These are phyloP conservation scores for Gallinago stenura DNA, from an alignment of 2,797 vertebrate genomes.

Conservation along the genomic window DNA sequence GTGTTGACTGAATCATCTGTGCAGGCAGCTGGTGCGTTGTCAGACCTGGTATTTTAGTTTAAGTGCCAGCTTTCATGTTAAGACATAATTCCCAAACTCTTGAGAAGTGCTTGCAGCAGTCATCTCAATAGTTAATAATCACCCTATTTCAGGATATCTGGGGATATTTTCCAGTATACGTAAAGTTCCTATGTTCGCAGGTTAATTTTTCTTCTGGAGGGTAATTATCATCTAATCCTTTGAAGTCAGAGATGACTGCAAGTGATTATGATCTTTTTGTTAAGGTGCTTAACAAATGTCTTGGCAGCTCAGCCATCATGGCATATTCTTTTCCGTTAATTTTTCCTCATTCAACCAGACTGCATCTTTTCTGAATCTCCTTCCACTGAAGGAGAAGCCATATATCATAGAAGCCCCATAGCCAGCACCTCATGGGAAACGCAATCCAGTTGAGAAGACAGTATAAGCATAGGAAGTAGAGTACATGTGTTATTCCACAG, in stretches of 20 bases:
- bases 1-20: neutral
- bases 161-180: neutral
- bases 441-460: neutral
- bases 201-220: neutral
- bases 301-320: neutral
- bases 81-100: neutral
- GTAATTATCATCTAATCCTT: neutral
- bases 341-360: neutral
- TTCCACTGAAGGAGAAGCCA: neutral
- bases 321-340: neutral
- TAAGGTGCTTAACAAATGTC: neutral
- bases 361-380: neutral
- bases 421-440: neutral
- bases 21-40: rapidly evolving
- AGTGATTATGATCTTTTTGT: neutral
- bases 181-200: neutral
- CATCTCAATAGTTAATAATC: neutral
- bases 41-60: neutral
- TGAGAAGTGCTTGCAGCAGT: neutral
- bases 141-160: neutral
- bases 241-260: neutral
- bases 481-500: neutral
- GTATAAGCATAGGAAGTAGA: neutral
- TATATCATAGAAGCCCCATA: neutral
- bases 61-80: neutral